Evolutionary conservation across 2,888 invertebrate genomes (phyloP), one percentile per base, ranked within the genome.

Genomic region (Formica aserva): DNA sequence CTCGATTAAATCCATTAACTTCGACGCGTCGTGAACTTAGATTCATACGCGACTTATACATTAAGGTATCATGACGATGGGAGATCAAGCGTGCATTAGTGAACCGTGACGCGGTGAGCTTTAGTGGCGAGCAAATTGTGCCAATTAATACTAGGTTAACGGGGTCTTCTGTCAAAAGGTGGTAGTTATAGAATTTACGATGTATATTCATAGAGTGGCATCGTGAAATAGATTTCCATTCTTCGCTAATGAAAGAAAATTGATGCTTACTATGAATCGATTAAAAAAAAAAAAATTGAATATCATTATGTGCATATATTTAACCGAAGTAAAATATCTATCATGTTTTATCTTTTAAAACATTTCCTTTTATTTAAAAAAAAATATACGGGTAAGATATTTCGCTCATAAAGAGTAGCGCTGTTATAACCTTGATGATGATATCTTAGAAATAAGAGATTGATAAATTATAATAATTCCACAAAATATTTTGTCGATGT

Each of bases 31-130:
- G 67, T 69, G 78, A 69, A 32, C 45, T 41, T 60, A 60, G 72
- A 78, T 78, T 71, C 78, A 72, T 62, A n/a, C 8, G 60, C 45
- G 26, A 26, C 35, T 80, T 45, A 45, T 80, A 52, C 35, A 60
- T 80, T 72, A 80, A 72, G 60, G 72, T 72, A 60, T 72, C 78
- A 72, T 62, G 78, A 80, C 60, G 41, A 77, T 60, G 78, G 48
- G 15, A 18, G 60, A 72, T 72, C 72, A 26, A 72, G 48, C 72
- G 72, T n/a, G 72, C 60, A 72, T 57, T 69, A 55, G 55, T 57
- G 77, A 77, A 69, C 55, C 69, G 69, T 69, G 15, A 71, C 72
- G 45, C 60, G 45, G 18, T 60, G 45, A 60, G 38, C 45, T 71
- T 35, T 41, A 60, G 6, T n/a, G 48, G 77, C 57, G 77, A 41